Conservation (phyloP, 2,797 vertebrate species). For the Hypotaenidia okinawae region DNA sequence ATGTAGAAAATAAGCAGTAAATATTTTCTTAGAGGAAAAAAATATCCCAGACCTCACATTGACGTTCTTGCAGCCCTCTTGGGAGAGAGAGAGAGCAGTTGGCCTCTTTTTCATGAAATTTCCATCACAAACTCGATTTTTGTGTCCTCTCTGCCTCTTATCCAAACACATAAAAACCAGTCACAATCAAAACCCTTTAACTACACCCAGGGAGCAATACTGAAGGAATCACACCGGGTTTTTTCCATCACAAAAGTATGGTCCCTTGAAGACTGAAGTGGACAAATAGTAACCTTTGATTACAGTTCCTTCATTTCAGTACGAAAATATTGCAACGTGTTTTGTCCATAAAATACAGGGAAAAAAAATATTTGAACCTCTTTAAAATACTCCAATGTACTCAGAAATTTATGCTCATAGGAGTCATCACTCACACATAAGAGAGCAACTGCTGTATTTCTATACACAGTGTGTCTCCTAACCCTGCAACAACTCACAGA, state of each 20-base stretch:
- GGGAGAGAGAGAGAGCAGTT: neutral
- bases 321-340: neutral
- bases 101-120: neutral
- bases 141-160: neutral
- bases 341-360: neutral
- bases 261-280: neutral
- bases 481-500: neutral
- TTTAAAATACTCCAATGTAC: neutral
- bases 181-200: neutral
- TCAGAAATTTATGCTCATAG: neutral
- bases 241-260: neutral
- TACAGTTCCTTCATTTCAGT: neutral
- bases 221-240: neutral
- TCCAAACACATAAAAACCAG: neutral
- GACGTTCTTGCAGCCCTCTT: neutral
- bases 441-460: neutral
- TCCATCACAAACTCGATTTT: slow-evolving; percentile 18
- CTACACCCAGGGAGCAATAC: neutral
- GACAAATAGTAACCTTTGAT: neutral
- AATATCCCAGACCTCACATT: neutral
- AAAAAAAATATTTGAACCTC: neutral
- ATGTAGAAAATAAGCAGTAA: slow-evolving; percentile 52
- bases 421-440: neutral
- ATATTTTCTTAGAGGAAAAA: slow-evolving; percentile 45
- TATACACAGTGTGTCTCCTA: neutral